phyloP scores from a whole-genome alignment of 2,888 invertebrate species.

The Cloeon dipterum region DNA sequence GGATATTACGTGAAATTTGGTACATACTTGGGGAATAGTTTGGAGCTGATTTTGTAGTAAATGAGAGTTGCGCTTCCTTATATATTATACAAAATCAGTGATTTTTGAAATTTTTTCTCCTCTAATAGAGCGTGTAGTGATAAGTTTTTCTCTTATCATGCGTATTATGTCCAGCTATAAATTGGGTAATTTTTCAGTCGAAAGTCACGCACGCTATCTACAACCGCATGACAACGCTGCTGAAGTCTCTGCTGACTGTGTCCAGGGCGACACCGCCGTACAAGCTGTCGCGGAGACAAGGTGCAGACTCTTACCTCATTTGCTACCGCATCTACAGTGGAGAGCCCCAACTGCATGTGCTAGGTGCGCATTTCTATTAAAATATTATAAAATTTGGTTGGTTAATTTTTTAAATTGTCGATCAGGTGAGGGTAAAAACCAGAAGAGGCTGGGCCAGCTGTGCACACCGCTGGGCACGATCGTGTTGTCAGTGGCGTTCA shows the following conservation, averaged over 20 bases:
- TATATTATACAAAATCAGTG: no score
- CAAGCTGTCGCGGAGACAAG: slow-evolving; percentile 69
- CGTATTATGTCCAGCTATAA: no score
- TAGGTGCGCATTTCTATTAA: slow-evolving; percentile 23
- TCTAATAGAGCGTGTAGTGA: no score
- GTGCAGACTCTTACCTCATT: slow-evolving; percentile 69
- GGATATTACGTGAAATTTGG: no score
- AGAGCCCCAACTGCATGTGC: slow-evolving; percentile 43
- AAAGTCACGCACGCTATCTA: slow-evolving; percentile 65
- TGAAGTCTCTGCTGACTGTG: slow-evolving; percentile 74
- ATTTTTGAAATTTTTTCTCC: no score
- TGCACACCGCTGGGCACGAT: slow-evolving; percentile 71
- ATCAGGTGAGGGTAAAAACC: slow-evolving; percentile 55
- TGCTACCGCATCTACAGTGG: slow-evolving; percentile 71
- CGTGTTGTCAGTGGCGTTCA: slow-evolving; percentile 57
- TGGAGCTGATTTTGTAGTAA: no score
- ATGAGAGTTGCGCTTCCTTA: no score
- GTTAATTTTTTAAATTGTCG: slow-evolving; percentile 5
- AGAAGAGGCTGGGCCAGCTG: slow-evolving; percentile 62
- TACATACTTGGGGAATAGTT: no score
- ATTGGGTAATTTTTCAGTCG: slow-evolving; percentile 6
- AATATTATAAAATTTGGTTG: neutral
- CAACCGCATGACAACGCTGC: slow-evolving; percentile 73
- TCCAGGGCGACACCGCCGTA: slow-evolving; percentile 85
- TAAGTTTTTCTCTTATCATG: no score